Base-by-base conservation (phyloP, 1,140 invertebrate genomes). In the Lasioglossum baleicum region DNA sequence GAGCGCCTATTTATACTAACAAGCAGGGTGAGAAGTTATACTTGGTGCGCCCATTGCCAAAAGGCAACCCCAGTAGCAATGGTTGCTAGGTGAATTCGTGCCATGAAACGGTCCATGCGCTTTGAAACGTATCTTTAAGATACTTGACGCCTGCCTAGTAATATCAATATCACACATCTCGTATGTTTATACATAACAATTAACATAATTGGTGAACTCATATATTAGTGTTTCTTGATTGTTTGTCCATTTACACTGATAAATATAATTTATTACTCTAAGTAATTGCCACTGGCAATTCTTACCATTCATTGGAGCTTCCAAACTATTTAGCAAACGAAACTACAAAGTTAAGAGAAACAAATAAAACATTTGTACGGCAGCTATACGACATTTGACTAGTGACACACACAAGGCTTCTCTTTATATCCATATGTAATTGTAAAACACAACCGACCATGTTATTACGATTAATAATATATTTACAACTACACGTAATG, bases 1-100 rank as follows among this genome's bases (percentile, higher is more conserved):
- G 97, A 90, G 98, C 99, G 83, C 99, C 99, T 66, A 99, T 99
- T 89, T 99, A 99, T 93, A 99, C 98, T 81, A 98, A 98, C 93
- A 98, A 98, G 91, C 96, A 97, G 93, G 97, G 97, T 87, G 97
- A 98, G 93, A 98, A 98, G 93, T 94, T 98, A 31, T 98, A 98
- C 93, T 94, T 98, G 80, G 97, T 98, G 88, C 96, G 97, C 87
- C 96, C 97, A 75, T 94, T 98, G 90, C 97, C 97, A 53, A 95
- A 96, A 92, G 95, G 95, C 85, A 94, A 94, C 86, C 88, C 90
- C 40, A 92, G 86, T 88, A 93, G 89, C 84, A 93, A 93, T 74
- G 92, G 92, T 88, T 93, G 92, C 91, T 93, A 93, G 87, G 84
- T 81, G 79, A 87, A 90, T 87, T 88, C 81, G 84, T 87, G 85